Percentiles rank a stretch among this genome's conserved stretches.
These are phyloP conservation scores for Phyllostomus discolor DNA, from an alignment of 2,113 vertebrate genomes.

Conservation along the genomic window DNA sequence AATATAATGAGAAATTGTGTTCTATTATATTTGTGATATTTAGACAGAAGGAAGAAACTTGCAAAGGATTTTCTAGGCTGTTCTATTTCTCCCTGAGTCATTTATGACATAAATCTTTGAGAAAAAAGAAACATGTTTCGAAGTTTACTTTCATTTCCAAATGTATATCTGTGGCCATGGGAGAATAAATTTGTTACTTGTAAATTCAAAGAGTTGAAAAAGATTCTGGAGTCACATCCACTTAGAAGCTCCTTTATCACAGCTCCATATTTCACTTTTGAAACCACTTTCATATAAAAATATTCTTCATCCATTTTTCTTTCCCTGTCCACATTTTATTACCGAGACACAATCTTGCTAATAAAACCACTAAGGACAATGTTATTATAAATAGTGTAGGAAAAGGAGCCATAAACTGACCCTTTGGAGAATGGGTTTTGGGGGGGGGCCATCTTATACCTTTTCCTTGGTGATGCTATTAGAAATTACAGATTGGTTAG, in stretches of 20 bases:
- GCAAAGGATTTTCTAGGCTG: not conserved
- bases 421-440: not conserved
- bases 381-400: not conserved
- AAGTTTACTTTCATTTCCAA: conserved; percentile 25
- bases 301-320: not conserved
- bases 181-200: not conserved
- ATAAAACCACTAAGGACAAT: not conserved
- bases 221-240: not conserved
- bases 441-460: not conserved
- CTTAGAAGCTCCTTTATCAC: not conserved
- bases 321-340: not conserved
- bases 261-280: not conserved
- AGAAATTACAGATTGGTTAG: not conserved
- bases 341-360: not conserved
- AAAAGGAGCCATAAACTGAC: not conserved
- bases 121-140: not conserved
- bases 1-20: not conserved
- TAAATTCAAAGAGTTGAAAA: not conserved
- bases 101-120: not conserved
- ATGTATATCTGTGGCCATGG: not conserved
- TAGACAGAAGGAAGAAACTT: not conserved
- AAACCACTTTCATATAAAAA: not conserved
- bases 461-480: not conserved
- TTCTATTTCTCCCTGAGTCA: not conserved
- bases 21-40: not conserved